Evolutionary conservation across 2,888 invertebrate species (phyloP).

Genomic region (Andrena trimmerana): DNA sequence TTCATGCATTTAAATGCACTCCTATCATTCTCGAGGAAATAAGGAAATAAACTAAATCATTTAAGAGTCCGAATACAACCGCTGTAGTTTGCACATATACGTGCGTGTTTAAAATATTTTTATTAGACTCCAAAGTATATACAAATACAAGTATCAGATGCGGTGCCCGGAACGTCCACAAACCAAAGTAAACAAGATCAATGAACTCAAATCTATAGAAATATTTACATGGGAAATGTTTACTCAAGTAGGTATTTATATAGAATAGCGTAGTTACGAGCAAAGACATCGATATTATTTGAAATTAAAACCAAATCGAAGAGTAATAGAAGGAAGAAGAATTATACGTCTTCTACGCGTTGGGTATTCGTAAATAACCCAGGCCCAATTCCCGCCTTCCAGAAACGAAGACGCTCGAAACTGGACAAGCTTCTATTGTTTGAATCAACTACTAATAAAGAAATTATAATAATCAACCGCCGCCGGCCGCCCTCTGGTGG

Average conservation of each 20-base stretch:
- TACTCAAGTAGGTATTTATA: conserved; percentile 4
- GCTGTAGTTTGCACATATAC: too few species aligned
- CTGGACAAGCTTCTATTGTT: too few species aligned
- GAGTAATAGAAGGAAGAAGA: too few species aligned
- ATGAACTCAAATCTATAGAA: conserved; percentile 5
- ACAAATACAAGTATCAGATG: background rate
- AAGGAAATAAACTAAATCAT: too few species aligned
- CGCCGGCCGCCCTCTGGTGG: background rate
- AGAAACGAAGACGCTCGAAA: too few species aligned
- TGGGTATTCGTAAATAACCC: too few species aligned
- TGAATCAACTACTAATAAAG: background rate
- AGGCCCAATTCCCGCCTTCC: too few species aligned
- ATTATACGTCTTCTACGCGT: too few species aligned
- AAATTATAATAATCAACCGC: conserved; percentile 4
- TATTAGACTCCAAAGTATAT: background rate
- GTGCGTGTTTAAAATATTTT: background rate
- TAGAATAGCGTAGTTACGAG: too few species aligned
- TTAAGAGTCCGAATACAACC: too few species aligned
- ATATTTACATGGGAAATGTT: conserved; percentile 20
- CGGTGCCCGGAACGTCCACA: background rate
- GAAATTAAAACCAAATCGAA: background rate
- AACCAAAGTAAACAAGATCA: conserved; percentile 12
- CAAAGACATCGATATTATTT: background rate
- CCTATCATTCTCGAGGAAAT: background rate
- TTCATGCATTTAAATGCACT: background rate